Percentiles rank a stretch among this genome's conserved stretches.
Conservation (phyloP, 2,113 vertebrate species). For the Psilopogon haemacephalus region DNA sequence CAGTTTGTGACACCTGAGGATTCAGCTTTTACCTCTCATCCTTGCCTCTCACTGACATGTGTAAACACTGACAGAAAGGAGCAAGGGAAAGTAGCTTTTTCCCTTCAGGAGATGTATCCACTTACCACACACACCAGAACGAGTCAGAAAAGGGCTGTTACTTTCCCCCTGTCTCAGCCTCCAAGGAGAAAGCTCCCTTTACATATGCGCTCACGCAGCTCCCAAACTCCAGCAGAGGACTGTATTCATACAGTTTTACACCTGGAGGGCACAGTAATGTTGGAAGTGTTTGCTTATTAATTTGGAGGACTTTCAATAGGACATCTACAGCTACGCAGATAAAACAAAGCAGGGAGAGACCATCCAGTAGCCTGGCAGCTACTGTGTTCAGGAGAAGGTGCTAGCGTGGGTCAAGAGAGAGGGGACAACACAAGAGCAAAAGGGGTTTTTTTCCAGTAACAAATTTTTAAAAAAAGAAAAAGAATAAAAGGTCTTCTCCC, state of each 20-base stretch:
- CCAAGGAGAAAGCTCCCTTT: neutral
- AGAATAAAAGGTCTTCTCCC: neutral
- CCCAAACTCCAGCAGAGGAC: neutral
- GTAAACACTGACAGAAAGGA: neutral
- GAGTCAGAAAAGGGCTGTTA: neutral
- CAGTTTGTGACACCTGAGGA: neutral
- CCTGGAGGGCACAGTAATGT: neutral
- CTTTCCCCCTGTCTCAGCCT: neutral
- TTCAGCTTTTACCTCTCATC: neutral
- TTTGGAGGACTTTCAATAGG: neutral
- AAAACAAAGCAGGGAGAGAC: neutral
- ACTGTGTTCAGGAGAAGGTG: neutral
- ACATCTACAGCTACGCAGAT: neutral
- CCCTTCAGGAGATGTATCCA: neutral
- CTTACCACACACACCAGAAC: neutral
- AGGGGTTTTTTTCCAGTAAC: neutral
- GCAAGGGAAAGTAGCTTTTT: neutral
- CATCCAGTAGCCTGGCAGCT: neutral
- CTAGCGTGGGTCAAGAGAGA: accelerated
- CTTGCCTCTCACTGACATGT: neutral
- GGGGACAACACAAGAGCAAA: neutral
- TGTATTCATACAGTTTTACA: neutral
- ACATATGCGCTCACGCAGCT: neutral
- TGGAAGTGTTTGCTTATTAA: neutral
- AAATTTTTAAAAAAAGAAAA: neutral